Evolutionary conservation across 2,797 vertebrate genomes (phyloP).

Genomic region (Lepidocolaptes lacrymiger): DNA sequence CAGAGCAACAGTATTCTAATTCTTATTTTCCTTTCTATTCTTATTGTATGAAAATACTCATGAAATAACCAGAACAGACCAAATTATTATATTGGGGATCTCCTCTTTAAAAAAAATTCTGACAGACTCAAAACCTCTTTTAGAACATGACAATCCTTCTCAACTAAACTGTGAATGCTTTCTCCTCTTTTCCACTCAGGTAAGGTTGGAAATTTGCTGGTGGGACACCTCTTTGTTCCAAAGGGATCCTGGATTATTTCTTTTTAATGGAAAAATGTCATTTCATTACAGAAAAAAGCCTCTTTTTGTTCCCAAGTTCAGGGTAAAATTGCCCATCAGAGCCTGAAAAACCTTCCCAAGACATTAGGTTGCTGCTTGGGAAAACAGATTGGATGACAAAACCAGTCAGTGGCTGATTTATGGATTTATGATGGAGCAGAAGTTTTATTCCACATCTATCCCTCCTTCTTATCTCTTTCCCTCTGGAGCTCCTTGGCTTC

Average conservation of each 20-base stretch:
- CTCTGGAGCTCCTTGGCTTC: background rate
- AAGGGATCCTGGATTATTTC: background rate
- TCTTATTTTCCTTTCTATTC: background rate
- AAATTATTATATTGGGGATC: background rate
- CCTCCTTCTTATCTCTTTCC: background rate
- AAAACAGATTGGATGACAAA: background rate
- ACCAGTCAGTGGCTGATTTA: background rate
- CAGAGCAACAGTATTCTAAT: background rate
- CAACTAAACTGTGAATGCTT: background rate
- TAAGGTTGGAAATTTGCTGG: background rate
- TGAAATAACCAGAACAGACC: background rate
- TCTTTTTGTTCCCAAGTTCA: background rate
- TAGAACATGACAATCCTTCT: background rate
- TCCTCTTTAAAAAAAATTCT: background rate
- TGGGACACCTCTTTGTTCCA: background rate
- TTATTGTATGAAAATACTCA: background rate
- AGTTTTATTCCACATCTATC: background rate
- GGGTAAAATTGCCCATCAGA: background rate
- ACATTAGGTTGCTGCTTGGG: background rate
- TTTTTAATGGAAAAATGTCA: background rate
- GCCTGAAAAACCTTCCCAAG: background rate
- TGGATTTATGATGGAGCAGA: background rate
- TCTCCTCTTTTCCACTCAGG: background rate
- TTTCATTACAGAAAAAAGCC: background rate
- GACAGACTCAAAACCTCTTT: background rate